phyloP scores from a whole-genome alignment of 2,888 invertebrate genomes.

The Ptilodon capucinus region DNA sequence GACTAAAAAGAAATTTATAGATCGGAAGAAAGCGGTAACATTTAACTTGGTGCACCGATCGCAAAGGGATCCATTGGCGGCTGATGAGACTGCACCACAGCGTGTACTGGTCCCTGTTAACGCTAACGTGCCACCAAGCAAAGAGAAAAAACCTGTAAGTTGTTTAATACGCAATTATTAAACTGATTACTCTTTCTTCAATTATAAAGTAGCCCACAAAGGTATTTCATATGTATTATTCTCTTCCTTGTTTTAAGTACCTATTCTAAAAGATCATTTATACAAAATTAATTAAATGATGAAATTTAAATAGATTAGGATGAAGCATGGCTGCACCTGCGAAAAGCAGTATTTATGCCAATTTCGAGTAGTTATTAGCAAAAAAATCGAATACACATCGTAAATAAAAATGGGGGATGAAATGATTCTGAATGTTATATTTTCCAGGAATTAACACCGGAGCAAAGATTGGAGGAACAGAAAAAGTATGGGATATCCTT shows the following conservation, averaged over 20 bases:
- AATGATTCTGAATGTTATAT: neutral
- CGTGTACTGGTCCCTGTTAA: conserved; percentile 89
- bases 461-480: conserved; percentile 86
- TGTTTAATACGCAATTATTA: too few species aligned
- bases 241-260: too few species aligned
- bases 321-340: too few species aligned
- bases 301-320: too few species aligned
- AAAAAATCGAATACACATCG: too few species aligned
- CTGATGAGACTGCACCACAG: conserved; percentile 95
- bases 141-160: conserved; percentile 71
- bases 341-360: too few species aligned
- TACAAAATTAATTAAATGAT: too few species aligned
- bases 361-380: too few species aligned
- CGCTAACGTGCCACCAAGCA: conserved; percentile 64
- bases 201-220: too few species aligned
- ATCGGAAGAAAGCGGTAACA: conserved; percentile 94
- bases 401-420: too few species aligned
- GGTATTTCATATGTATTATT: too few species aligned
- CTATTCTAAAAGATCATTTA: too few species aligned
- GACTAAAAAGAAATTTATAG: conserved; percentile 92
- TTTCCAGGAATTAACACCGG: conserved; percentile 60
- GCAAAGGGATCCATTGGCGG: conserved; percentile 94
- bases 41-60: conserved; percentile 97
- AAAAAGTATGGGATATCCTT: conserved; percentile 95
- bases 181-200: neutral